phyloP scores from a whole-genome alignment of 2,888 invertebrate genomes.

The Machimus atricapillus region DNA sequence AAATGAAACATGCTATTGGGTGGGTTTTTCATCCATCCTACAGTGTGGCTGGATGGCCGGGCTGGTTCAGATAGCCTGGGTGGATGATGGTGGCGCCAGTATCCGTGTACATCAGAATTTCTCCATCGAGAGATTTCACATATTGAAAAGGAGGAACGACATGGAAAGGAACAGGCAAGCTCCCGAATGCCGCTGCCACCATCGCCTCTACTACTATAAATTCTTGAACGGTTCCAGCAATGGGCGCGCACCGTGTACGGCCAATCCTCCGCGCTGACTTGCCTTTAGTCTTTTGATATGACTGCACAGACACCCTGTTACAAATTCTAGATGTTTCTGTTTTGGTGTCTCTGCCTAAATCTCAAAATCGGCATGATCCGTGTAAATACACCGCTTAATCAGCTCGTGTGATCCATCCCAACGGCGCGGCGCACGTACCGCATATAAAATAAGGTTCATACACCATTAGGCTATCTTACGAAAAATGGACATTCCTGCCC shows the following conservation, averaged over 20 bases:
- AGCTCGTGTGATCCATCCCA: background rate
- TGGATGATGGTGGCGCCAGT: background rate
- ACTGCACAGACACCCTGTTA: background rate
- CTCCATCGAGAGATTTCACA: background rate
- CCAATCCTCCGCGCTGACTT: background rate
- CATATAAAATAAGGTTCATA: background rate
- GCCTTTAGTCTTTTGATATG: background rate
- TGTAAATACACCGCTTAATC: background rate
- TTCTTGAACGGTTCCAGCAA: background rate
- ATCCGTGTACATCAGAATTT: background rate
- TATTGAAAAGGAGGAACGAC: slow-evolving; percentile 26
- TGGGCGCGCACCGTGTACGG: background rate
- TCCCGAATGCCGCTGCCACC: background rate
- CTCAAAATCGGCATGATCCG: slow-evolving; percentile 17
- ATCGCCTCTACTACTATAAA: background rate
- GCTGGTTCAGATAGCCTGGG: background rate
- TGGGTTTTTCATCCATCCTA: background rate
- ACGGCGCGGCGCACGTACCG: background rate
- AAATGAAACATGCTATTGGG: slow-evolving; percentile 15
- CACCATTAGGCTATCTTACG: background rate
- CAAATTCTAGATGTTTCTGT: background rate
- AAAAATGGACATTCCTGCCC: background rate
- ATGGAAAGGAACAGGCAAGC: slow-evolving; percentile 15
- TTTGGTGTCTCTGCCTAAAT: slow-evolving; percentile 2
- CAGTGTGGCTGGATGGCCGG: background rate